Percentiles rank a stretch among this genome's conserved stretches.
phyloP scores from a whole-genome alignment of 2,113 vertebrate species.

The Oncorhynchus tshawytscha region DNA sequence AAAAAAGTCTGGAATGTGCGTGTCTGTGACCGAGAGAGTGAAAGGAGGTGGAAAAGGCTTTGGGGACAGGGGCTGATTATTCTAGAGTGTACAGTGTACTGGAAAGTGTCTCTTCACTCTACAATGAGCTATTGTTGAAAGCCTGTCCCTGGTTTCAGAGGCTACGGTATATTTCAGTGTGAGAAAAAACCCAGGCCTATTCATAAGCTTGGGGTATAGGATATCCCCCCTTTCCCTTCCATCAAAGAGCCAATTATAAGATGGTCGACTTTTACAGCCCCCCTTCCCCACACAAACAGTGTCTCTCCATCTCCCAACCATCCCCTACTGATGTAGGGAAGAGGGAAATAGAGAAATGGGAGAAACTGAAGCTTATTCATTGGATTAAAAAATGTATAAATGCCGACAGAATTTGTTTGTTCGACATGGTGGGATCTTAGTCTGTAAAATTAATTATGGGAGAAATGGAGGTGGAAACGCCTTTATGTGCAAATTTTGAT shows the following conservation, averaged over 20 bases:
- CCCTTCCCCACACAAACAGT: background rate
- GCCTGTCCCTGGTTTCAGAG: conserved; percentile 51
- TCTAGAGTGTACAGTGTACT: conserved; percentile 24
- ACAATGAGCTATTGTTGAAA: conserved; percentile 75
- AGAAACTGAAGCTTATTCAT: background rate
- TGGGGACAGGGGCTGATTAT: conserved; percentile 43
- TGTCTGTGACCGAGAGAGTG: conserved; percentile 23
- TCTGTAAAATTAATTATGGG: no score
- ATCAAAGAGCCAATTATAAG: conserved; percentile 44
- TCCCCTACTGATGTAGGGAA: background rate
- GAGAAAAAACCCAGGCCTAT: conserved; percentile 67
- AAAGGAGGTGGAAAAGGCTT: conserved; percentile 6
- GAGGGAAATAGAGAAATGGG: background rate
- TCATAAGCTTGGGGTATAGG: conserved; percentile 64
- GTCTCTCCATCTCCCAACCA: background rate
- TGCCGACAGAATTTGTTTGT: no score
- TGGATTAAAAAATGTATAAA: background rate
- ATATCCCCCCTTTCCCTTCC: conserved; percentile 31
- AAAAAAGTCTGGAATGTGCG: conserved; percentile 4
- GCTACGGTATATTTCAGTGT: conserved; percentile 62
- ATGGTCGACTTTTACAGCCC: conserved; percentile 27
- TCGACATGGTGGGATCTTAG: no score
- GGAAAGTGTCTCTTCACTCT: conserved; percentile 49
- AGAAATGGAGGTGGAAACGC: no score
- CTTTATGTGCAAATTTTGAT: no score